phyloP scores from a whole-genome alignment of 1,140 invertebrate genomes.

The Brachionus angularis region DNA sequence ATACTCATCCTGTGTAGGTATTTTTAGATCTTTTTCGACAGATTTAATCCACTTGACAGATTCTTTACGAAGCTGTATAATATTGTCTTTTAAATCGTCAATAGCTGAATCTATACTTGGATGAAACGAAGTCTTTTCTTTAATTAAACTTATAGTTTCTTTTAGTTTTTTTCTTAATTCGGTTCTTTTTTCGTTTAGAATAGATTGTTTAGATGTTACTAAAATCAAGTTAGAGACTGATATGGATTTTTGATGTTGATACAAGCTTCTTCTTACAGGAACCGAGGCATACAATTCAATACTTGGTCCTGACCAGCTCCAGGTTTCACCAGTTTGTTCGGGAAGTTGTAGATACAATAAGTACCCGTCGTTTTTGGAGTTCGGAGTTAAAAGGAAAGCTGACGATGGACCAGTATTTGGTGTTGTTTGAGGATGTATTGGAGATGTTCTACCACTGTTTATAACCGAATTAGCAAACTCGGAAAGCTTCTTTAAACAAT shows the following conservation, averaged over 20 bases:
- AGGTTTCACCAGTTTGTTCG: background rate
- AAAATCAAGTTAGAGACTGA: background rate
- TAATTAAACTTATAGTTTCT: background rate
- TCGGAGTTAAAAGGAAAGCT: background rate
- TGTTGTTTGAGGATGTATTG: background rate
- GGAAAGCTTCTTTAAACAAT: background rate
- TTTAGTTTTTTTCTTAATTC: conserved; percentile 18
- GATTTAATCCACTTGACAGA: background rate
- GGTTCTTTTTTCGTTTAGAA: background rate
- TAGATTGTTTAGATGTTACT: conserved; percentile 10
- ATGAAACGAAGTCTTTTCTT: conserved; percentile 41
- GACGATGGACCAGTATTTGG: background rate
- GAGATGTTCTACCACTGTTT: background rate
- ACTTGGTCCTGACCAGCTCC: background rate
- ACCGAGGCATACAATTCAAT: background rate
- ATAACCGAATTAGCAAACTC: background rate
- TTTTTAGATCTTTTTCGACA: conserved; percentile 12
- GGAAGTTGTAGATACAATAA: background rate
- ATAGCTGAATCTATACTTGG: conserved; percentile 15
- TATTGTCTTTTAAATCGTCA: conserved; percentile 14
- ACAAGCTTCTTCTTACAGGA: background rate
- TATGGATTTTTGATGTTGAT: conserved; percentile 27
- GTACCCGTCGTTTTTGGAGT: too few relatives aligned
- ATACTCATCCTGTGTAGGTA: background rate
- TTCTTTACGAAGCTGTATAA: background rate